Evolutionary conservation across 1,140 invertebrate genomes (phyloP), one percentile per base, ranked within the genome.

Genomic region (Bursaphelenchus mucronatus): DNA sequence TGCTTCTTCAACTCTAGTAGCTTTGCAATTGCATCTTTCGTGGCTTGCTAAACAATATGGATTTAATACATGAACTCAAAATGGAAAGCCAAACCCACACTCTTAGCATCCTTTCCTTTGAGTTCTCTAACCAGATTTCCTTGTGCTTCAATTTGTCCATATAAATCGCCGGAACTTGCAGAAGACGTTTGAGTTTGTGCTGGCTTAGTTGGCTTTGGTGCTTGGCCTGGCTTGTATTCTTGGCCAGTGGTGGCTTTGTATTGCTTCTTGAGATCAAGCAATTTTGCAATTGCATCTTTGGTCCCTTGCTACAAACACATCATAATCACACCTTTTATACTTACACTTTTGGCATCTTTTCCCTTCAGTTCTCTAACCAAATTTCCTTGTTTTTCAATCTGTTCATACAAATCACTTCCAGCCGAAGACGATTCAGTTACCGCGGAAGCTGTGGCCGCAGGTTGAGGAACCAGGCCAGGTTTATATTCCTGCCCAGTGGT

Each of bases 241-340:
- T 15, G 13, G 15, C 71, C 71, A 44, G 67, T 69, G 5, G 30
- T 30, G 4, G 51, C 71, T 41, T 74, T 74, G 63, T 62, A 74
- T 40, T 70, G 30, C 47, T 72, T 73, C 61, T 74, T 74, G 17
- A 74, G 41, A 30, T 74, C 63, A 9, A 74, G 62, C 40, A 74
- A 57, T 59, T 69, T 69, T 2, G 67, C 63, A 49, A 74, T 74
- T 3, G 71, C 71, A 21, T 62, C 71, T 50, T 74, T 72, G 8
- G 71, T 70, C 17, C 45, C 70, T 46, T 69, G 63, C 47, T 53
- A 30, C 10, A 64, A 68, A 40, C 49, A 4, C 13, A 21, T 30
- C 10, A 66, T n/a, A 8, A 13, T 67, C n/a, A n/a, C 8, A 66
- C 15, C 17, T 0, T 11, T 15, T 8, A 69, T 58, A 19, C 8